Evolutionary conservation across 2,797 vertebrate species (phyloP).

Genomic region (Helostoma temminkii): DNA sequence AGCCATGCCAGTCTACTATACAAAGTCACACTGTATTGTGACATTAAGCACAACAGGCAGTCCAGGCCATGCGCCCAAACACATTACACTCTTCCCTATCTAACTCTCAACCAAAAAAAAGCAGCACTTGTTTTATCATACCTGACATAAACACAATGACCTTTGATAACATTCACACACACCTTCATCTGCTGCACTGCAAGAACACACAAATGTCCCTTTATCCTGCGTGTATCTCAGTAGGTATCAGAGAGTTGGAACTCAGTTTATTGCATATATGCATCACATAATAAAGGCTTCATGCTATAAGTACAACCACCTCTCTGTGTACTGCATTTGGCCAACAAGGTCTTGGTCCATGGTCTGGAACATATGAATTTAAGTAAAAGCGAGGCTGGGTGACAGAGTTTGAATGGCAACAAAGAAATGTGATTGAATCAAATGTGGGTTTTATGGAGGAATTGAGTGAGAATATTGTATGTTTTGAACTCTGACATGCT

Average conservation of each 20-base stretch:
- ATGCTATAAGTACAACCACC: background rate
- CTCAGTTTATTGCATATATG: constrained; percentile 20
- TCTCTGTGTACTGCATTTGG: constrained; percentile 17
- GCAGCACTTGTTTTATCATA: constrained; percentile 46
- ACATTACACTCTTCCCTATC: constrained; percentile 70
- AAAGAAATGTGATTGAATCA: constrained; percentile 54
- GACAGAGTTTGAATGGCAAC: constrained; percentile 12
- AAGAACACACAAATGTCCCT: constrained; percentile 31
- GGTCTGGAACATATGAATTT: constrained; percentile 1
- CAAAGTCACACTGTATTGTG: constrained; percentile 63
- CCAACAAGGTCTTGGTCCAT: constrained; percentile 14
- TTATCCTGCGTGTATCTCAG: constrained; percentile 26
- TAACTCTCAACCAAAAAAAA: constrained; percentile 56
- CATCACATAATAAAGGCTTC: constrained; percentile 8
- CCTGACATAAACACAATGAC: constrained; percentile 42
- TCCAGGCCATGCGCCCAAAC: constrained; percentile 69
- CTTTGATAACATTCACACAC: constrained; percentile 13
- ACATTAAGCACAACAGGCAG: constrained; percentile 77
- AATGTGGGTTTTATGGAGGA: constrained; percentile 43
- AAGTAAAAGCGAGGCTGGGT: background rate
- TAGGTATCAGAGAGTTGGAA: constrained; percentile 25
- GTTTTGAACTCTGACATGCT: constrained; percentile 65
- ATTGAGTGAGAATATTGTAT: constrained; percentile 51
- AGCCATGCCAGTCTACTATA: constrained; percentile 60
- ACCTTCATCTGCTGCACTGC: constrained; percentile 20